Base-by-base conservation (phyloP, 2,797 vertebrate genomes). In the Aulostomus chinensis region DNA sequence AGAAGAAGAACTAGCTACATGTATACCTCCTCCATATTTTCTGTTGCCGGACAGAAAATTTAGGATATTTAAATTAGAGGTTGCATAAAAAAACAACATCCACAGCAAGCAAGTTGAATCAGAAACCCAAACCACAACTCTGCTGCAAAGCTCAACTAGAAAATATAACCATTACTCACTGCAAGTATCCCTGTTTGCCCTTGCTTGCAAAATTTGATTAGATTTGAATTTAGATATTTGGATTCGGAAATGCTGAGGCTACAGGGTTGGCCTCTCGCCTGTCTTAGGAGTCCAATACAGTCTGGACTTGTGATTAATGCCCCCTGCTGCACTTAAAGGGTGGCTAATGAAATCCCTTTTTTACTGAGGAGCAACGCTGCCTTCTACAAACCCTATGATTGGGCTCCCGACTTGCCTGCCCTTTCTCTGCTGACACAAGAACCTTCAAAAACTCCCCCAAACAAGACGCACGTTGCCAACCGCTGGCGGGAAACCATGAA, bases 301-400 rank as follows among this genome's bases (percentile, higher is more conserved):
- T 60, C 36, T 56, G 72, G 52, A 61, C 21, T 39, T 6, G 69
- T 78, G 71, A 83, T 87, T 80, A 86, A 86, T 85, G 59, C 41
- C 41, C 22, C 28, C 55, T 50, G 62, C 47, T 48, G 52, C 62
- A 43, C 62, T 42, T 82, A 79, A 37, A 41, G 51, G 73, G 69
- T 29, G 22, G 38, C 73, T 85, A 89, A 86, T 75, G 73, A 85
- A 84, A 58, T 53, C 70, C 21, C 15, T 69, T 77, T 80, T 85
- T 75, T 60, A 41, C 32, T 45, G 37, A 40, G 53, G 34, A 59
- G 38, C 48, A 70, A 64, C 51, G 4, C 72, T 48, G 58, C 63
- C 55, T 24, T 31, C 53, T 82, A 60, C 78, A 88, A 80, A 54
- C 67, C 81, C 45, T 72, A 81, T 64, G 70, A 68, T 75, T 66